Conservation (phyloP, 2,113 vertebrate species). For the Potamarius usumacintae region DNA sequence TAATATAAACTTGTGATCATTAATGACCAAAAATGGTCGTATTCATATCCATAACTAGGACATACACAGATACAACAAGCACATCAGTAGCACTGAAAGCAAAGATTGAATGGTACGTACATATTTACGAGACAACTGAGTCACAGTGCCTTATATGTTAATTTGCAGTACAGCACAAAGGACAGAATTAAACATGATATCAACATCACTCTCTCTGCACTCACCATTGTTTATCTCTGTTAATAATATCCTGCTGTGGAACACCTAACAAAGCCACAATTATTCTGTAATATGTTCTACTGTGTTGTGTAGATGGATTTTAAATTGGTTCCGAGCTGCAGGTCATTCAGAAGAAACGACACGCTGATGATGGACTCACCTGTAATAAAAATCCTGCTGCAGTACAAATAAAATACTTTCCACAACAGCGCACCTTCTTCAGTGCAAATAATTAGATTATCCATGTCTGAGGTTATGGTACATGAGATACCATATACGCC, state of each 20-base stretch:
- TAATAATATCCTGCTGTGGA: slow-evolving; percentile 21
- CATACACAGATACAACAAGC: not conserved
- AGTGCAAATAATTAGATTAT: not conserved
- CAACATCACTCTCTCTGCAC: slow-evolving; percentile 12
- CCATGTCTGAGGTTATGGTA: not conserved
- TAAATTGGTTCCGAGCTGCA: slow-evolving; percentile 33
- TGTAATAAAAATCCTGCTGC: slow-evolving; percentile 2
- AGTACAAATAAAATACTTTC: slow-evolving; percentile 4
- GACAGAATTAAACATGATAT: slow-evolving; percentile 13
- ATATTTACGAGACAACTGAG: not conserved
- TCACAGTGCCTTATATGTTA: slow-evolving; percentile 1
- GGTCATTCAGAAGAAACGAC: slow-evolving; percentile 14
- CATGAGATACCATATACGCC: not conserved
- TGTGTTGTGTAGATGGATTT: slow-evolving; percentile 13
- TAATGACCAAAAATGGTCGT: not conserved
- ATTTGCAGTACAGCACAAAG: slow-evolving; percentile 1
- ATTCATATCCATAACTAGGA: not conserved
- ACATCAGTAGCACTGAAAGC: not conserved
- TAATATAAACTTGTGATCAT: not conserved
- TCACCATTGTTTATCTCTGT: not conserved
- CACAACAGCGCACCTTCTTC: not conserved
- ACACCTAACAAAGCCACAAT: slow-evolving; percentile 36
- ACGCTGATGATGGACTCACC: not conserved
- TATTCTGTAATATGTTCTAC: slow-evolving; percentile 33
- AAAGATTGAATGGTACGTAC: not conserved